Base-by-base conservation (phyloP, 2,888 invertebrate genomes). In the Aphidius colemani region DNA sequence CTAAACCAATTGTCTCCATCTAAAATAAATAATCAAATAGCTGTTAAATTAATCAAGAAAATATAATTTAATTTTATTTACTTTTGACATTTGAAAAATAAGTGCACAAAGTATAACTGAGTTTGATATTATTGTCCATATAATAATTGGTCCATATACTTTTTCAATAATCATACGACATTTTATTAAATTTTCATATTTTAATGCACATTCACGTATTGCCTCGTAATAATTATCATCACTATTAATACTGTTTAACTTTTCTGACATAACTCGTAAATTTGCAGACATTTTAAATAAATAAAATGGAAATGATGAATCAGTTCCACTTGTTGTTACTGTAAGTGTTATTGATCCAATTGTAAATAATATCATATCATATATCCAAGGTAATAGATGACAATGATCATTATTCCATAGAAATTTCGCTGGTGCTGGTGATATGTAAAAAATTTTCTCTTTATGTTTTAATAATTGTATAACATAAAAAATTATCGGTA, bases 201-300 rank as follows among this genome's bases (percentile, higher is more conserved):
- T 56, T 8, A n/a, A 53, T 6, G 56, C 40, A 46, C 46, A 46
- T 8, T n/a, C 39, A 57, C 7, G 40, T 57, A 61, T 43, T 61
- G 44, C 6, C 51, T 43, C 7, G 61, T 45, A 6, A 61, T 40
- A 45, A 11, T 41, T 41, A 40, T 43, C 10, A 51, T 50, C 10
- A 1, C 51, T 18, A 45, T 57, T 48, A 11, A 56, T 46, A 46
- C 60, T 41, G 3, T 53, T 49, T 44, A 72, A 67, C 2, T 69
- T 65, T 43, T 60, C 50, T 0, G 70, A 63, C 11, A 74, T 64
- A 6, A 66, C 64, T 1, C 70, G 69, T 7, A 78, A 55, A 39
- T 73, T 67, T 5, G 72, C 72, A 3, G 69, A 64, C 46, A 77
- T 72, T 53, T 75, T 73, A 59, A 75, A 73, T n/a, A 72, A 56